phyloP scores from a whole-genome alignment of 1,140 invertebrate genomes.

The Macrostomum lignano region DNA sequence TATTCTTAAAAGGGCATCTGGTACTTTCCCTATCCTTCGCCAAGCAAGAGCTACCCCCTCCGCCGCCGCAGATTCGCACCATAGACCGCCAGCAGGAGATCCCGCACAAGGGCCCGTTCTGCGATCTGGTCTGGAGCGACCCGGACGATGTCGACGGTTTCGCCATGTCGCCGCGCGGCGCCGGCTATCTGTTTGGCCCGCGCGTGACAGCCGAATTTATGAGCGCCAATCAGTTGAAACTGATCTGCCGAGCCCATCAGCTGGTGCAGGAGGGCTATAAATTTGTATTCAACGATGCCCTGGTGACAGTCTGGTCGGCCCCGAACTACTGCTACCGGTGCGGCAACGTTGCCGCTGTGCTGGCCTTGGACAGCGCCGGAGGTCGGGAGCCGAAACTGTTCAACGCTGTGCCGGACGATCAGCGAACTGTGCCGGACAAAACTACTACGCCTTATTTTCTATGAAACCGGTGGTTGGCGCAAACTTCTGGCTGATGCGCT shows the following conservation, averaged over 20 bases:
- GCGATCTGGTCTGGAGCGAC: conserved; percentile 93
- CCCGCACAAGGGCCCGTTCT: conserved; percentile 98
- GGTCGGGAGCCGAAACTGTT: conserved; percentile 34
- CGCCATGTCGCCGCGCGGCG: conserved; percentile 87
- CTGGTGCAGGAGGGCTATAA: conserved; percentile 99
- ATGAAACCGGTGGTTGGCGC: too few relatives aligned
- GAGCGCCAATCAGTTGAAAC: conserved; percentile 74
- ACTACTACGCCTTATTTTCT: conserved; percentile 84
- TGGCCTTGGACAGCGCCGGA: conserved; percentile 46
- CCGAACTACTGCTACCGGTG: conserved; percentile 99
- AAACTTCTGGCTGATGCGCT: too few relatives aligned
- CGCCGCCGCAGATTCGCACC: too few relatives aligned
- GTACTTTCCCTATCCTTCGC: too few relatives aligned
- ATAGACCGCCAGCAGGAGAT: conserved; percentile 32
- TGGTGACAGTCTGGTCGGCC: conserved; percentile 95
- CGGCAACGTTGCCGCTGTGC: conserved; percentile 90
- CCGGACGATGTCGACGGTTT: conserved; percentile 70
- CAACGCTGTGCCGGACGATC: conserved; percentile 62
- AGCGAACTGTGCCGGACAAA: conserved; percentile 60
- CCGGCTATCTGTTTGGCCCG: conserved; percentile 75
- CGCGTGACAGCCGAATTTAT: conserved; percentile 61
- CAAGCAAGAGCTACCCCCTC: too few relatives aligned
- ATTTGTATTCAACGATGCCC: conserved; percentile 97
- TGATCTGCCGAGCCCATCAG: conserved; percentile 96
- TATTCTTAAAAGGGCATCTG: too few relatives aligned